phyloP scores from a whole-genome alignment of 2,797 vertebrate species.

The Ptychobarbus kaznakovi region DNA sequence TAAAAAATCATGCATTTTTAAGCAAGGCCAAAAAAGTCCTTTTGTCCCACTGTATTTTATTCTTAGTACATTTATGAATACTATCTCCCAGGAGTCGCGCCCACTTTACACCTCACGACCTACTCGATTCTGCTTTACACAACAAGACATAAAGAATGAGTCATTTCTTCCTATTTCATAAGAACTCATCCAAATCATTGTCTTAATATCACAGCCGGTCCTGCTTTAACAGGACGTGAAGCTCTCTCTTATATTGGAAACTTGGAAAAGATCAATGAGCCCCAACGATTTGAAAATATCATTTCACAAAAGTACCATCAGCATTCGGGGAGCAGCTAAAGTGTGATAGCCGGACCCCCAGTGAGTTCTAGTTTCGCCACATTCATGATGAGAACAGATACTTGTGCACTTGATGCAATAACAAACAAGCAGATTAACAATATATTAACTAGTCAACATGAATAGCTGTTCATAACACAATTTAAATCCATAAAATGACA shows the following conservation, averaged over 20 bases:
- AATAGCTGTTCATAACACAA: not conserved
- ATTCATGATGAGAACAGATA: not conserved
- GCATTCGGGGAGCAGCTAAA: constrained; percentile 14
- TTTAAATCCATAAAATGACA: not conserved
- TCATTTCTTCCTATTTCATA: constrained; percentile 31
- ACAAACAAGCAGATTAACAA: not conserved
- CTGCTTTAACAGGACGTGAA: not conserved
- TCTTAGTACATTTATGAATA: constrained; percentile 11
- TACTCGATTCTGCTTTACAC: not conserved
- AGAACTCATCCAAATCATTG: constrained; percentile 6
- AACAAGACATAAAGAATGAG: constrained; percentile 18
- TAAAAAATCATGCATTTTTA: not conserved
- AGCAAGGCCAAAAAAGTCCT: not conserved
- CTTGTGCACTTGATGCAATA: not conserved
- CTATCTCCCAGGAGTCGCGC: constrained; percentile 17
- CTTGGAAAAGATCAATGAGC: constrained; percentile 44
- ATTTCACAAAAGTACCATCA: constrained; percentile 38
- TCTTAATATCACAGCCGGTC: not conserved
- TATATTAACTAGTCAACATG: not conserved
- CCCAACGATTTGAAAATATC: constrained; percentile 1
- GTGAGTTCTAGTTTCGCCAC: not conserved
- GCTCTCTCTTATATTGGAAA: constrained; percentile 24
- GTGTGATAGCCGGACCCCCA: not conserved
- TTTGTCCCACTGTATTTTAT: constrained; percentile 14
- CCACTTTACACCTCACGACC: not conserved